Evolutionary conservation across 2,797 vertebrate genomes (phyloP).

Genomic region (Brachyrhaphis roseni): DNA sequence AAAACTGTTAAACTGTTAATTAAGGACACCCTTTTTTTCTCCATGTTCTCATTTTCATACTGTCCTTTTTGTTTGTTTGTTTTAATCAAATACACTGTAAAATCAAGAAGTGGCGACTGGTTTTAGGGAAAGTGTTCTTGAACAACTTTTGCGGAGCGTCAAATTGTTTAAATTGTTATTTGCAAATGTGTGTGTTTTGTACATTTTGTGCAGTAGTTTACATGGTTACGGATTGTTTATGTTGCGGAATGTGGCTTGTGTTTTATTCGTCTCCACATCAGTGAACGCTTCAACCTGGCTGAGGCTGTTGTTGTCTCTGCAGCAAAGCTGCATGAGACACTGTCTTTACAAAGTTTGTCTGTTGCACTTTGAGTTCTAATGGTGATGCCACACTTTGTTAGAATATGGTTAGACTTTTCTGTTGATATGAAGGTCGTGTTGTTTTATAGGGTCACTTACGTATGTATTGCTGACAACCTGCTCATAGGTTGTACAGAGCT

Average conservation of each 20-base stretch:
- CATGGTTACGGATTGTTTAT: conserved; percentile 14
- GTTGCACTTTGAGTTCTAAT: conserved; percentile 4
- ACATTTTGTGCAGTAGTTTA: conserved; percentile 34
- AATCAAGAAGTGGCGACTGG: not conserved
- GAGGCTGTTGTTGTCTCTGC: not conserved
- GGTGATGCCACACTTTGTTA: not conserved
- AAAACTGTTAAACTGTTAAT: not conserved
- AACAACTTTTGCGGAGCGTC: conserved; percentile 34
- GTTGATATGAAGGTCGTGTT: conserved; percentile 5
- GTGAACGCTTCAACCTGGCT: not conserved
- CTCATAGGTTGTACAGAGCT: conserved; percentile 1
- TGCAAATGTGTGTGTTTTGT: conserved; percentile 34
- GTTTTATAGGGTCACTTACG: not conserved
- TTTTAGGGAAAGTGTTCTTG: conserved; percentile 28
- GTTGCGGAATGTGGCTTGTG: not conserved
- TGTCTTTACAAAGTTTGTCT: not conserved
- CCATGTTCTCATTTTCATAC: not conserved
- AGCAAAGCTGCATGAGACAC: not conserved
- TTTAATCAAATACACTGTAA: not conserved
- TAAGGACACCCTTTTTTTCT: not conserved
- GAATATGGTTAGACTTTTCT: conserved; percentile 10
- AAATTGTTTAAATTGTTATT: conserved; percentile 15
- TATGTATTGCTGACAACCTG: not conserved
- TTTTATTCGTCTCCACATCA: conserved; percentile 8
- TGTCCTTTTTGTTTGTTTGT: conserved; percentile 1